phyloP scores from a whole-genome alignment of 2,113 vertebrate genomes.

The Myrmecobius fasciatus region DNA sequence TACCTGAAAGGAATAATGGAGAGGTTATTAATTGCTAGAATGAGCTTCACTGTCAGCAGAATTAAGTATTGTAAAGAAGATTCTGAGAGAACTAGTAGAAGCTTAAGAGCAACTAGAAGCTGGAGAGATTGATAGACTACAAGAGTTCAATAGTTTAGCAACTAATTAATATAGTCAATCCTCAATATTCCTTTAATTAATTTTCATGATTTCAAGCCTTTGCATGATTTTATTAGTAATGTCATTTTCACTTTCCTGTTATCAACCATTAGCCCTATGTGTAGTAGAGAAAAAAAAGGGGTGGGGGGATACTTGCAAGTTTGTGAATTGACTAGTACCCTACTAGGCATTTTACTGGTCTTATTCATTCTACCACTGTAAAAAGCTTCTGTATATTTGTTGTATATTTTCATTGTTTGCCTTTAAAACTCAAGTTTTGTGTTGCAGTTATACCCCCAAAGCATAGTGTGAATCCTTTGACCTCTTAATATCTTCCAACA shows the following conservation, averaged over 20 bases:
- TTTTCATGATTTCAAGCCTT: neutral
- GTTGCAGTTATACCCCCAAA: neutral
- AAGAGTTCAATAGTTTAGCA: neutral
- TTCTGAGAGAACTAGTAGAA: neutral
- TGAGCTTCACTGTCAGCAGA: no score
- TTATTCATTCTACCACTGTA: neutral
- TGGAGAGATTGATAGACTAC: neutral
- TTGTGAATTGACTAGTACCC: neutral
- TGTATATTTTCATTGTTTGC: neutral
- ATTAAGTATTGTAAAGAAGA: neutral
- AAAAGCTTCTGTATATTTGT: neutral
- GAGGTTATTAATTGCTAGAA: neutral
- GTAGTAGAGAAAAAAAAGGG: neutral
- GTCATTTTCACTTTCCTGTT: neutral
- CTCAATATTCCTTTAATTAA: neutral
- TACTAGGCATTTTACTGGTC: neutral
- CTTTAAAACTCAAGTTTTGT: neutral
- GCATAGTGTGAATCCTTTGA: neutral
- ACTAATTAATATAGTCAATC: neutral
- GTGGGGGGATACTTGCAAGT: neutral
- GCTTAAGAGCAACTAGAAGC: neutral
- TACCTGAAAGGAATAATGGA: conserved; percentile 19
- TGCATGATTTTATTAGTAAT: neutral
- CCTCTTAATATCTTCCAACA: neutral
- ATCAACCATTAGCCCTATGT: neutral